Evolutionary conservation across 2,113 vertebrate genomes (phyloP), one percentile per base, ranked within the genome.

Genomic region (Picathartes gymnocephalus): DNA sequence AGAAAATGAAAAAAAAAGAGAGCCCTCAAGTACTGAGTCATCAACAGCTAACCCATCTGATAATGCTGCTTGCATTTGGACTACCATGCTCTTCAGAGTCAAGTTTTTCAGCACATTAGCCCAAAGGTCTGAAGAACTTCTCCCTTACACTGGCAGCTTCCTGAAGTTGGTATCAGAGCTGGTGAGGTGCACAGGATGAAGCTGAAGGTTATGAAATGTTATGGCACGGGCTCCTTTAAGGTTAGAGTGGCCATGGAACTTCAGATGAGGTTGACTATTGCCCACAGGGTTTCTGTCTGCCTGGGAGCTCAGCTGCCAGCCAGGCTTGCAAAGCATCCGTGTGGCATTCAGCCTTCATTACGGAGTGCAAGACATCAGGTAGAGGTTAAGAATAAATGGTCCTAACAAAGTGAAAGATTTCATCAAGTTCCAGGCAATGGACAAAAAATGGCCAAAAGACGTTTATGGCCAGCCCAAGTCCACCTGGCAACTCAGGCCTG

Each of bases 251-350:
- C 57, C 53, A 48, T 1, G 3, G 40, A 37, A 6, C 60, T 90
- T 64, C 50, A 31, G 37, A 33, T 47, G 24, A 79, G 9, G 37
- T 48, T 76, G 62, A 8, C 22, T 64, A 4, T 62, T 54, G 9
- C 5, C 13, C 6, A 2, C 15, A 44, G 28, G 9, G 30, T 56
- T 88, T 87, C 62, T 45, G 10, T 68, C 35, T 45, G 19, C 30
- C 44, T 35, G 18, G 35, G 15, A 71, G 44, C 31, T 42, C 53
- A 56, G n/a, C 28, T 89, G 54, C 62, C 4, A 4, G 9, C 40
- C 57, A 60, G 44, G 56, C 28, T 61, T 0, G 0, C 40, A 24
- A 64, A 73, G 60, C 21, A n/a, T 48, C 21, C 0, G 0, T 11
- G 64, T 11, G 56, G 33, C 6, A 5, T 30, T 85, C 2, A 8